These are phyloP conservation scores for Drosophila koepferae DNA, from an alignment of 2,888 invertebrate genomes.

Conservation along the genomic window DNA sequence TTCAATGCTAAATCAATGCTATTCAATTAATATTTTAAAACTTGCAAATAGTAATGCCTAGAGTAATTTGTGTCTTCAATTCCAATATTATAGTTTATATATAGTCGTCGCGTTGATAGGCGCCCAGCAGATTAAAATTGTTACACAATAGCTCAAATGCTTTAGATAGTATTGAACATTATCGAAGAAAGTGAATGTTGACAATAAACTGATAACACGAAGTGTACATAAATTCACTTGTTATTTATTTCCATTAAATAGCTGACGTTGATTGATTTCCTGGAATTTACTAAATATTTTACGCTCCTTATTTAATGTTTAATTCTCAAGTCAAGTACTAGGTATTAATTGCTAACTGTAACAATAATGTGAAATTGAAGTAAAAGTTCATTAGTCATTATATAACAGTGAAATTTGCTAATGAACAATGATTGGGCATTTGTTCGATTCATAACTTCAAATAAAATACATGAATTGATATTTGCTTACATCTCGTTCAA, in stretches of 20 bases:
- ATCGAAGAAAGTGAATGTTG: conserved; percentile 2
- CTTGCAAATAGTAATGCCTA: background rate
- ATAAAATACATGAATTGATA: background rate
- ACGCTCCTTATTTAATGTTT: background rate
- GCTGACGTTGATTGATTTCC: background rate
- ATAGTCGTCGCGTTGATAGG: background rate
- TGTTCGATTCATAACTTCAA: background rate
- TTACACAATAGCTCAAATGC: background rate
- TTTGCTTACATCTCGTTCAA: background rate
- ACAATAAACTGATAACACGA: background rate
- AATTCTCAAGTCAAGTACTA: background rate
- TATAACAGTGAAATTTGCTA: background rate
- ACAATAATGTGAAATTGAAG: background rate
- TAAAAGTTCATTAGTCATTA: background rate
- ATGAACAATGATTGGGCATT: background rate
- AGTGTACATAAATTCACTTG: background rate
- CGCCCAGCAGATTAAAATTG: background rate
- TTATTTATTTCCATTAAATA: background rate
- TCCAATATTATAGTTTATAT: background rate
- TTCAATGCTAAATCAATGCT: too few relatives aligned
- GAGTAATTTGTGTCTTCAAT: too few relatives aligned
- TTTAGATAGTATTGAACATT: background rate
- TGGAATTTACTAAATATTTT: background rate
- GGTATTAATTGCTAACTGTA: background rate
- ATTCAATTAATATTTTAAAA: background rate